phyloP scores from a whole-genome alignment of 2,888 invertebrate species.

The Agrochola lychnidis region DNA sequence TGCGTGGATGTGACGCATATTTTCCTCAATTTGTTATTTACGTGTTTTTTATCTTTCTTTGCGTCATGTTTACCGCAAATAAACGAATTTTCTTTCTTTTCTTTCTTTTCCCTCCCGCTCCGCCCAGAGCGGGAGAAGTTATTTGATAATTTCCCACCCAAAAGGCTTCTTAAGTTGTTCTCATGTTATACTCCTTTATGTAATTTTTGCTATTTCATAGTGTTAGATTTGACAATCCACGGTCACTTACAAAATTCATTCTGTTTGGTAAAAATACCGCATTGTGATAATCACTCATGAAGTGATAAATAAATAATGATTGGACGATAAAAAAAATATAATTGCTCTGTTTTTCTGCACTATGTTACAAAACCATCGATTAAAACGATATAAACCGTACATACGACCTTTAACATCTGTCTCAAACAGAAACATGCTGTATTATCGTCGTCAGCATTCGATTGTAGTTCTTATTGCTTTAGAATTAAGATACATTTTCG shows the following conservation, averaged over 20 bases:
- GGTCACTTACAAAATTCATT: background rate
- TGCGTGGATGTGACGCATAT: no score
- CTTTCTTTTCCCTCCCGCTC: no score
- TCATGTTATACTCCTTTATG: background rate
- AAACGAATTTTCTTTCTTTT: no score
- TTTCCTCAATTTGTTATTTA: no score
- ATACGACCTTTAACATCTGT: background rate
- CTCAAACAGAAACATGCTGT: slow-evolving; percentile 7
- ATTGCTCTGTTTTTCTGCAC: background rate
- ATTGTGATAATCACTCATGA: background rate
- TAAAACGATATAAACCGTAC: slow-evolving; percentile 3
- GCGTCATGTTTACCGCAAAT: no score
- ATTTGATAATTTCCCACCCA: no score
- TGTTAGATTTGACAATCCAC: background rate
- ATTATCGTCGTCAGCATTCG: background rate
- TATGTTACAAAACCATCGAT: slow-evolving; percentile 9
- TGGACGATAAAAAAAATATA: slow-evolving; percentile 1
- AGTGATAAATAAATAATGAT: background rate
- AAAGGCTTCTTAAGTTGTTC: no score
- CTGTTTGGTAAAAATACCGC: background rate
- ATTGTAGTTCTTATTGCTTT: background rate
- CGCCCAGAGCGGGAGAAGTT: no score
- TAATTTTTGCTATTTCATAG: background rate
- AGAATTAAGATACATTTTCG: slow-evolving; percentile 1
- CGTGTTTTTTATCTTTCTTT: no score